Evolutionary conservation across 2,113 vertebrate species (phyloP).

Genomic region (Octodon degus): DNA sequence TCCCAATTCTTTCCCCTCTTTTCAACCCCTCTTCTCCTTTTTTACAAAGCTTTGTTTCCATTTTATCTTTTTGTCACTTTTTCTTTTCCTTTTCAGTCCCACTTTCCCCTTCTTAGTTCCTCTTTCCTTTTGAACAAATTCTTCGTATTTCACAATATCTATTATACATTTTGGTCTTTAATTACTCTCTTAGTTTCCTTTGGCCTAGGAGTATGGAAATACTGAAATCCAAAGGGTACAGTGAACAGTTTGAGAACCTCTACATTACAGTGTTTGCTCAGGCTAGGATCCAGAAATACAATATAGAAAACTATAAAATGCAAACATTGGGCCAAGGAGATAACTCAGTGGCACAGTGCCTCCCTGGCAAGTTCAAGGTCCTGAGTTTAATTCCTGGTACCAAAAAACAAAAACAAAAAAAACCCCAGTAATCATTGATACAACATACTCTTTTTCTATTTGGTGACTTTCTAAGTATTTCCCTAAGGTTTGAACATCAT

Average conservation of each 20-base stretch:
- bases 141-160: background rate
- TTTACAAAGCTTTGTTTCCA: background rate
- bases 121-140: background rate
- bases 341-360: too few species aligned
- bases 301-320: background rate
- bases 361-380: too few species aligned
- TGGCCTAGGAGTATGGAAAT: background rate
- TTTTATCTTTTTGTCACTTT: background rate
- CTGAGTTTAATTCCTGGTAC: too few species aligned
- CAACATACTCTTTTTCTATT: background rate
- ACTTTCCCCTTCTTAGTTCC: background rate
- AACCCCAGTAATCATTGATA: background rate
- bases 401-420: too few species aligned
- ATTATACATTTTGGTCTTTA: background rate
- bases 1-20: background rate
- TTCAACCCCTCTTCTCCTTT: background rate
- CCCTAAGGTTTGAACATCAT: background rate
- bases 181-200: constrained; percentile 21
- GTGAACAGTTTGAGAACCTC: background rate
- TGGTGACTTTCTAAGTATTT: background rate
- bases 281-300: background rate
- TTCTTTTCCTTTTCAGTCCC: background rate
- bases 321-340: too few species aligned
- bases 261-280: background rate
- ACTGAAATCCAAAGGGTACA: background rate